Evolutionary conservation across 2,113 vertebrate species (phyloP).

Genomic region (Rhagologus leucostigma): DNA sequence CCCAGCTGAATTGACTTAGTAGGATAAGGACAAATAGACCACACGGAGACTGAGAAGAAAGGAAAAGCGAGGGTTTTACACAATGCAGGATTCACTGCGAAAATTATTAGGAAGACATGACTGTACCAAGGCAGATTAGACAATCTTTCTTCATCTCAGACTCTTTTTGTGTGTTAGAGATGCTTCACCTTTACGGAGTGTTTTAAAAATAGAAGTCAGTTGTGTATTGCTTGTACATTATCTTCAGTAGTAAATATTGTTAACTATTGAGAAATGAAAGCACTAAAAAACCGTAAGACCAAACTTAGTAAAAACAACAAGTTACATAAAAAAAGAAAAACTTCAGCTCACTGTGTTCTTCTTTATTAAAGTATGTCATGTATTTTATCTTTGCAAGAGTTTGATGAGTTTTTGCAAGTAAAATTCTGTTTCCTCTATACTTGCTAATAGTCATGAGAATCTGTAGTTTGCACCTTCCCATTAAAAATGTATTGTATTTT

Average conservation of each 20-base stretch:
- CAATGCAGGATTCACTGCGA: not conserved
- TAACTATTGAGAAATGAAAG: conserved; percentile 53
- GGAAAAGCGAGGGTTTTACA: not conserved
- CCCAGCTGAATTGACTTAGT: not conserved
- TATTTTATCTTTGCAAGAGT: conserved; percentile 79
- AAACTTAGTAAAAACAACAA: conserved; percentile 75
- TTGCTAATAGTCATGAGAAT: conserved; percentile 87
- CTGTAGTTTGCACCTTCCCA: conserved; percentile 86
- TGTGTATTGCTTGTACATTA: conserved; percentile 7
- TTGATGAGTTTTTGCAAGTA: conserved; percentile 84
- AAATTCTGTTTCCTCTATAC: conserved; percentile 85
- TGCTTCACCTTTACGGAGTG: not conserved
- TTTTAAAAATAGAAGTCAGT: conserved; percentile 28
- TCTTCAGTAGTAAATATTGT: conserved; percentile 22
- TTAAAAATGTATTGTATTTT: conserved; percentile 89
- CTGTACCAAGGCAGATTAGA: not conserved
- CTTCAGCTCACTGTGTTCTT: conserved; percentile 62
- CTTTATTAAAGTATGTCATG: conserved; percentile 75
- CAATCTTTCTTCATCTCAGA: not conserved
- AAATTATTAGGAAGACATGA: not conserved
- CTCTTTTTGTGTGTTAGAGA: not conserved
- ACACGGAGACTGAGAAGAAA: not conserved
- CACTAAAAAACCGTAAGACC: conserved; percentile 20
- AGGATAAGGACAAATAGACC: not conserved
- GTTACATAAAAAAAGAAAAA: conserved; percentile 67